These are phyloP conservation scores for Gymnothorax javanicus DNA, from an alignment of 2,797 vertebrate species.

Conservation along the genomic window DNA sequence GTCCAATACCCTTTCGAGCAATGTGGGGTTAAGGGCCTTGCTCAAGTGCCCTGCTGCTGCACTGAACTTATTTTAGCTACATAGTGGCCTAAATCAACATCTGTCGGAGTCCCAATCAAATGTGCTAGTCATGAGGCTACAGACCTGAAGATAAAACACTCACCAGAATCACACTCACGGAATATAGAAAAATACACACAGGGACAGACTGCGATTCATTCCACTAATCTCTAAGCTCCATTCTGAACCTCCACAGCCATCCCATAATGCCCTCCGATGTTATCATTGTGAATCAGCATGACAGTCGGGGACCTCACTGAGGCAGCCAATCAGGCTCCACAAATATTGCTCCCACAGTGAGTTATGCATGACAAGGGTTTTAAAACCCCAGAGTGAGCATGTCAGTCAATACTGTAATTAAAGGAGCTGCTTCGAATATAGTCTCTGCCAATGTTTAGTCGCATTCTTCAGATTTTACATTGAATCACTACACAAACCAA, in stretches of 20 bases:
- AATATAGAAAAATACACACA: neutral
- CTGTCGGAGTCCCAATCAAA: too few species aligned
- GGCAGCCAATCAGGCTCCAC: neutral
- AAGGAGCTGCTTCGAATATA: neutral
- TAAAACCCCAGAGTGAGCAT: neutral
- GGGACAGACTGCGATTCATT: neutral
- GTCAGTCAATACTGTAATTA: slow-evolving; percentile 17
- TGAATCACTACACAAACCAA: neutral
- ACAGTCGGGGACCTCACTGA: neutral
- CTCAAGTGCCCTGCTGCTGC: too few species aligned
- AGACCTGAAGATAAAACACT: neutral
- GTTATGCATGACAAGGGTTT: neutral
- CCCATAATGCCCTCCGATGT: neutral
- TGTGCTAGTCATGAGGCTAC: too few species aligned
- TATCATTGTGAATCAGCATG: neutral
- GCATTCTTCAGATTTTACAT: neutral
- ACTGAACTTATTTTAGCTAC: too few species aligned
- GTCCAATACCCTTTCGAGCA: too few species aligned
- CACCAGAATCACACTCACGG: neutral
- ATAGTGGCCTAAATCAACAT: too few species aligned
- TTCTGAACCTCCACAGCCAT: neutral
- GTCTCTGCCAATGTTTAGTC: neutral
- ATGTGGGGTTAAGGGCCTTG: too few species aligned
- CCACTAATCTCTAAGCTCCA: neutral
- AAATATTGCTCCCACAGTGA: slow-evolving; percentile 1